Evolutionary conservation across 2,113 vertebrate genomes (phyloP).

Genomic region (Herpetotheres cachinnans): DNA sequence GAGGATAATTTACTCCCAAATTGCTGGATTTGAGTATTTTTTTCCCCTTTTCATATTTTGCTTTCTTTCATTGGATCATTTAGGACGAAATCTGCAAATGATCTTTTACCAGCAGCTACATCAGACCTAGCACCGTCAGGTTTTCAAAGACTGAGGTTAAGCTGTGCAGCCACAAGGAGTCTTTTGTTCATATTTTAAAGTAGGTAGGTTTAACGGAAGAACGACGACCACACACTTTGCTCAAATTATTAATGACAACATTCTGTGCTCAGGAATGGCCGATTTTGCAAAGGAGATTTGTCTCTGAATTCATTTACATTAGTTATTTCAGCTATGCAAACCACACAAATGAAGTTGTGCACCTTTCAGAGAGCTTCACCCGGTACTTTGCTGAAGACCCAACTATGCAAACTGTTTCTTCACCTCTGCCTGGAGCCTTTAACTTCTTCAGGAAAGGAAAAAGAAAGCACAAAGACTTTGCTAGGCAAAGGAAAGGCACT

Average conservation of each 20-base stretch:
- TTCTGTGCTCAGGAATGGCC: neutral
- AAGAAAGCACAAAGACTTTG: neutral
- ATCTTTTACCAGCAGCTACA: conserved; percentile 3
- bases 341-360: neutral
- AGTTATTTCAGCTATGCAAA: neutral
- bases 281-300: neutral
- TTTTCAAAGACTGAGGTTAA: conserved; percentile 7
- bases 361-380: neutral
- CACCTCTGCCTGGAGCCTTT: neutral
- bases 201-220: neutral
- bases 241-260: neutral
- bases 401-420: neutral
- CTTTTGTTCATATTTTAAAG: neutral
- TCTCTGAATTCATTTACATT: neutral
- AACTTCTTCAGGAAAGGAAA: neutral
- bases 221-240: conserved; percentile 12
- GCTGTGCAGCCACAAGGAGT: conserved; percentile 9
- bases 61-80: neutral
- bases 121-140: neutral
- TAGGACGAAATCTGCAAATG: neutral
- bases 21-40: neutral
- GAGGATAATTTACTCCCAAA: neutral
- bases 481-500: neutral
- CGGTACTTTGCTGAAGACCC: neutral
- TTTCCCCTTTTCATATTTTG: neutral